Conservation (phyloP, 2,888 invertebrate genomes). For the Macaria notata region DNA sequence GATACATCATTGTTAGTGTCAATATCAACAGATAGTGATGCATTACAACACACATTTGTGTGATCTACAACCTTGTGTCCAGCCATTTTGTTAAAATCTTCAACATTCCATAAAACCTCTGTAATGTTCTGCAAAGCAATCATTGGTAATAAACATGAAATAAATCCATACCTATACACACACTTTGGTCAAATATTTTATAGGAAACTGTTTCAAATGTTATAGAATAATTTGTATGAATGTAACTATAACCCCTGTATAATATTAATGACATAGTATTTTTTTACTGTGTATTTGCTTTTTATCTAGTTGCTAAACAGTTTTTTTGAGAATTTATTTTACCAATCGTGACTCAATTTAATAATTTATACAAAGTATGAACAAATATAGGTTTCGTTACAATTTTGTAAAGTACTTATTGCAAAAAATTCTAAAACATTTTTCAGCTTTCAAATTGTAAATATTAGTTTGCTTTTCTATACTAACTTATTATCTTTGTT, state of each 20-base stretch:
- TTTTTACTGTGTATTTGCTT: constrained; percentile 2
- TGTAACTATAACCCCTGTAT: constrained; percentile 1
- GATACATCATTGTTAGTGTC: constrained; percentile 49
- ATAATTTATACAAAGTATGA: too few relatives aligned
- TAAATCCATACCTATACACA: not conserved
- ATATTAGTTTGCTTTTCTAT: constrained; percentile 74
- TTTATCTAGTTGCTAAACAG: too few relatives aligned
- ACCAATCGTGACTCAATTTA: too few relatives aligned
- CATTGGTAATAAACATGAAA: not conserved
- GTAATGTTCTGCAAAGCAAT: constrained; percentile 56
- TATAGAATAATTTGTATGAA: not conserved
- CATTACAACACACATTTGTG: too few relatives aligned
- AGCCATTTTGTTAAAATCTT: constrained; percentile 67
- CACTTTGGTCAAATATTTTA: not conserved
- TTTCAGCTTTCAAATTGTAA: constrained; percentile 59
- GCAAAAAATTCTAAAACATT: constrained; percentile 16
- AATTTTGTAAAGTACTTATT: constrained; percentile 25
- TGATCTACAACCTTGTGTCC: constrained; percentile 52
- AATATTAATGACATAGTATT: constrained; percentile 13
- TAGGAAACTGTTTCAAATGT: not conserved
- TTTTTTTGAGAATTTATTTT: too few relatives aligned
- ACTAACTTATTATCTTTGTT: constrained; percentile 71
- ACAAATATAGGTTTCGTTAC: constrained; percentile 15
- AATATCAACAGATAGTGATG: too few relatives aligned
- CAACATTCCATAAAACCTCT: constrained; percentile 77